A percentile compares a stretch with the other conserved stretches of the same genome.
Conservation (phyloP, 1,140 invertebrate genomes). For the Euwallacea similis region DNA sequence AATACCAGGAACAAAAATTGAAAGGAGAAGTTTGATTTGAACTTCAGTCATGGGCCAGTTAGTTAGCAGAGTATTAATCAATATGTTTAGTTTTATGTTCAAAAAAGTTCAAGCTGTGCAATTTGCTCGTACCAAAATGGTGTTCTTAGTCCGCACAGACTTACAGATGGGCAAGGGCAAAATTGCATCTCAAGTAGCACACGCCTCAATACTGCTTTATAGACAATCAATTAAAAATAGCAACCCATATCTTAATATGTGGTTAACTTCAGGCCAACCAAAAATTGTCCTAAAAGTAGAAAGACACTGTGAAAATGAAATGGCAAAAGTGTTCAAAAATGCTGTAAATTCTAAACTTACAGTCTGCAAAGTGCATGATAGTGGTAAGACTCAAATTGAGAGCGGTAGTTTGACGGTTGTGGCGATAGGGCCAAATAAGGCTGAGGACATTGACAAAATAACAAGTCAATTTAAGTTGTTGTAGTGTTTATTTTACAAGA, state of each 20-base stretch:
- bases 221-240: conserved; percentile 57
- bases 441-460: conserved; percentile 65
- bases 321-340: conserved; percentile 57
- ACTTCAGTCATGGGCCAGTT: conserved; percentile 13
- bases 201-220: conserved; percentile 73
- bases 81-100: conserved; percentile 39
- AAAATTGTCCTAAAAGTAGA: conserved; percentile 70
- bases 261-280: conserved; percentile 71
- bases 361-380: conserved; percentile 69
- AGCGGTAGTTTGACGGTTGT: conserved; percentile 70
- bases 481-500: conserved; percentile 45
- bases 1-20: conserved; percentile 52
- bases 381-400: conserved; percentile 74
- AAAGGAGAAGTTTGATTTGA: conserved; percentile 18
- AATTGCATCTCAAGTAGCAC: conserved; percentile 79
- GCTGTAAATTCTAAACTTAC: conserved; percentile 64
- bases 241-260: conserved; percentile 60
- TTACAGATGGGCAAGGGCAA: conserved; percentile 82
- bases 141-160: conserved; percentile 75
- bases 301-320: conserved; percentile 56
- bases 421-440: conserved; percentile 73
- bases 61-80: conserved; percentile 23
- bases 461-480: conserved; percentile 67
- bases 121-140: conserved; percentile 63
- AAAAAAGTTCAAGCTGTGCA: conserved; percentile 17